Evolutionary conservation across 2,888 invertebrate species (phyloP).

Genomic region (Phrixothrix hirtus): DNA sequence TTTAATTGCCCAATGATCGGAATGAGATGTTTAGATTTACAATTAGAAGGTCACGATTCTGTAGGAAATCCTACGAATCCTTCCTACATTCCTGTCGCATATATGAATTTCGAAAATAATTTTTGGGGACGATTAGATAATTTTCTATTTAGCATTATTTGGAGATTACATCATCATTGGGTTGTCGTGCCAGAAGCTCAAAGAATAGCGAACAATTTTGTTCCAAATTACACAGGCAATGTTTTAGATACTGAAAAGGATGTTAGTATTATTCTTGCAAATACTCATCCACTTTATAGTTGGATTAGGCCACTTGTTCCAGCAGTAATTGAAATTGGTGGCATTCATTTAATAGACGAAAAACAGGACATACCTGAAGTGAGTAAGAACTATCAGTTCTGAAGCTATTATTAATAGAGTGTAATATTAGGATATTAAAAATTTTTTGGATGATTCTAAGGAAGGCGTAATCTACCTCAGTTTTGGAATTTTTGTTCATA

Average conservation of each 20-base stretch:
- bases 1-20: conserved; percentile 33
- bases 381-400: too few species aligned
- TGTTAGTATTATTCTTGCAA: conserved; percentile 29
- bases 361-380: conserved; percentile 2
- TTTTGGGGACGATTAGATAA: conserved; percentile 28
- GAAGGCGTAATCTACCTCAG: conserved; percentile 60
- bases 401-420: conserved; percentile 10
- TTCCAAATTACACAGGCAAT: conserved; percentile 16
- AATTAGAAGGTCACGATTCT: conserved; percentile 29
- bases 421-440: conserved; percentile 56
- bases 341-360: conserved; percentile 24
- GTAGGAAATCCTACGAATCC: conserved; percentile 34
- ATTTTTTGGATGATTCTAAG: conserved; percentile 55
- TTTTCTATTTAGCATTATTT: conserved; percentile 20
- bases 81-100: conserved; percentile 28
- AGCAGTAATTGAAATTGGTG: conserved; percentile 31
- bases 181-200: conserved; percentile 25
- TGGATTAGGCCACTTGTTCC: conserved; percentile 31
- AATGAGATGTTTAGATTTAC: conserved; percentile 22
- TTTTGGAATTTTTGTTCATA: conserved; percentile 61
- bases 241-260: conserved; percentile 29
- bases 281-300: conserved; percentile 30
- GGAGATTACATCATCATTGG: conserved; percentile 28
- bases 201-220: conserved; percentile 19
- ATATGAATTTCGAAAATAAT: conserved; percentile 8